Evolutionary conservation across 2,888 invertebrate species (phyloP).

Genomic region (Drosophila anomelani): DNA sequence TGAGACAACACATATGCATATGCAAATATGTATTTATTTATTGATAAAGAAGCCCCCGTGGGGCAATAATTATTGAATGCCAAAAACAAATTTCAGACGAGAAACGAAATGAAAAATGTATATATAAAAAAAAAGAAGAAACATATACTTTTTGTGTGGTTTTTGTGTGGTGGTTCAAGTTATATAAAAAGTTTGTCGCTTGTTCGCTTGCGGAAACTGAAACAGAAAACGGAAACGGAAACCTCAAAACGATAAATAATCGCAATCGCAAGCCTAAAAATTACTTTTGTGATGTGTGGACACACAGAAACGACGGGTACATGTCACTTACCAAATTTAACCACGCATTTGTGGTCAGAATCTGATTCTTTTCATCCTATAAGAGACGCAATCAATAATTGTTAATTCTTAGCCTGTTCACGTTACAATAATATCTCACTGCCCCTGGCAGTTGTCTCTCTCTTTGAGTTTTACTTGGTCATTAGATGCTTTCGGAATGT

Average conservation of each 20-base stretch:
- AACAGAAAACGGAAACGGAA: slow-evolving; percentile 31
- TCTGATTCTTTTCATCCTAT: slow-evolving; percentile 99
- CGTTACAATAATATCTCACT: slow-evolving; percentile 15
- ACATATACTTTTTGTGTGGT: slow-evolving; percentile 44
- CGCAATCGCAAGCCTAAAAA: slow-evolving; percentile 50
- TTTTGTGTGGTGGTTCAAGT: slow-evolving; percentile 44
- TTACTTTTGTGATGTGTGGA: slow-evolving; percentile 60
- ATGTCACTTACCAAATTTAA: slow-evolving; percentile 97
- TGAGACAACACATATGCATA: slow-evolving; percentile 48
- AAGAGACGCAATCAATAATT: slow-evolving; percentile 85
- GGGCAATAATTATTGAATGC: slow-evolving; percentile 68
- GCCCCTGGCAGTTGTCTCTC: slow-evolving; percentile 13
- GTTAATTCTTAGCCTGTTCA: slow-evolving; percentile 39
- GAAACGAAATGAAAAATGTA: slow-evolving; percentile 23
- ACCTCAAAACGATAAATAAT: slow-evolving; percentile 27
- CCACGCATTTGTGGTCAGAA: slow-evolving; percentile 99
- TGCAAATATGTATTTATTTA: slow-evolving; percentile 54
- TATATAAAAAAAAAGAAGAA: slow-evolving; percentile 5
- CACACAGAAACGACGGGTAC: slow-evolving; percentile 82
- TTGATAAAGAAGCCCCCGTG: slow-evolving; percentile 68
- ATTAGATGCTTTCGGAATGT: slow-evolving; percentile 42
- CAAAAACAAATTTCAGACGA: slow-evolving; percentile 44
- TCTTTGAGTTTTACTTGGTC: slow-evolving; percentile 11
- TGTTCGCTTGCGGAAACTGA: slow-evolving; percentile 37
- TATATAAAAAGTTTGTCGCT: slow-evolving; percentile 54